Percentiles rank a stretch among this genome's conserved stretches.
phyloP scores from a whole-genome alignment of 2,797 vertebrate genomes.

The Alcedo quadribrachys region DNA sequence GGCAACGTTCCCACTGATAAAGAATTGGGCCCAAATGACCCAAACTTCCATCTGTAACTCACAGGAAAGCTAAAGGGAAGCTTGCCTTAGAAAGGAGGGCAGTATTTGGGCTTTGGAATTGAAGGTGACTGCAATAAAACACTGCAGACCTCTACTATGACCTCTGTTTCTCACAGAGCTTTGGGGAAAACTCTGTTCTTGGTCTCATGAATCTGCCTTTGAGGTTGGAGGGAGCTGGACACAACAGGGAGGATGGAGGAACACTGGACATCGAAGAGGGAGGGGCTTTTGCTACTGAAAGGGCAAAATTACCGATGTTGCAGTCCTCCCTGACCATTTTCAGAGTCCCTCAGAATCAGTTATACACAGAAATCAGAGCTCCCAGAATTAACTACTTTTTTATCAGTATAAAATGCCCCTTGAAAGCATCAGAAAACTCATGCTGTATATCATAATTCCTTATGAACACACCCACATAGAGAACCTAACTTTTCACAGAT shows the following conservation, averaged over 20 bases:
- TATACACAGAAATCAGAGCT: neutral
- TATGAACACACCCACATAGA: neutral
- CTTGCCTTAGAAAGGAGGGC: neutral
- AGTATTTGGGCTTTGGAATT: neutral
- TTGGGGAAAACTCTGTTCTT: neutral
- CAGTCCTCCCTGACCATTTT: neutral
- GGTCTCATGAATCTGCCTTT: neutral
- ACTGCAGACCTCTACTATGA: neutral
- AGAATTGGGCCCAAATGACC: neutral
- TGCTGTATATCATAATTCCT: neutral
- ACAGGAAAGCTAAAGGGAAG: neutral
- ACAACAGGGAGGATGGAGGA: neutral
- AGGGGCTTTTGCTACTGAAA: neutral
- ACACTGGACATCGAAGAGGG: neutral
- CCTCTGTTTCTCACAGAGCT: constrained; percentile 15
- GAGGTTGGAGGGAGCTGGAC: neutral
- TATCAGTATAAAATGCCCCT: neutral
- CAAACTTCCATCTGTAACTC: neutral
- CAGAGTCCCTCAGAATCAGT: neutral
- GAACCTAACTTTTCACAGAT: neutral
- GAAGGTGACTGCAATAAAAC: constrained; percentile 37
- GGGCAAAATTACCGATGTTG: neutral
- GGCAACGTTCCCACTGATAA: neutral
- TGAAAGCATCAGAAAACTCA: neutral
- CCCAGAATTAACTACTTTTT: neutral